Conservation (phyloP, 2,888 invertebrate species). For the Stegophylla sp. region DNA sequence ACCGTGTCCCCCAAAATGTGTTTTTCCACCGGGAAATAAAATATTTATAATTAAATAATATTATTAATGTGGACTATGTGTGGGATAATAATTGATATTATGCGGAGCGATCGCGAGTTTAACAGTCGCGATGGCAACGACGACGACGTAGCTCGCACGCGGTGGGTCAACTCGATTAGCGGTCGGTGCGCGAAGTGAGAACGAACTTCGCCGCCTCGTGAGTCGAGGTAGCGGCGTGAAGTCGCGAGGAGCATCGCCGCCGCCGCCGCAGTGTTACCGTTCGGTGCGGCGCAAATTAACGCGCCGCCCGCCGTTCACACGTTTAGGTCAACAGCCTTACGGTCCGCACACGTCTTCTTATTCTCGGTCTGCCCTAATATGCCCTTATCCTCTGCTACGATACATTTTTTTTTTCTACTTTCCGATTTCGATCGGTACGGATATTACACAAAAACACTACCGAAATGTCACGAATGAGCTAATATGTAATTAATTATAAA, state of each 20-base stretch:
- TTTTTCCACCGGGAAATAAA: no score
- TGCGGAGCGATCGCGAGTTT: neutral
- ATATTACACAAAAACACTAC: neutral
- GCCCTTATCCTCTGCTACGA: neutral
- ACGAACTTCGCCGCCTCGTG: slow-evolving; percentile 53
- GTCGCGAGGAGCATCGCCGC: slow-evolving; percentile 17
- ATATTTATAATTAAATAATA: no score
- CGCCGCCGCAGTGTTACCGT: slow-evolving; percentile 46
- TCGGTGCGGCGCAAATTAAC: slow-evolving; percentile 40
- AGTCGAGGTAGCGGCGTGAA: slow-evolving; percentile 45
- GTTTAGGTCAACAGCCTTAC: slow-evolving; percentile 52
- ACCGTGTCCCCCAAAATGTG: neutral
- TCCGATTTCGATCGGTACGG: slow-evolving; percentile 2
- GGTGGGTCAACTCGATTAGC: slow-evolving; percentile 44
- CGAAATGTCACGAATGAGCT: neutral
- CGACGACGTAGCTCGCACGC: neutral
- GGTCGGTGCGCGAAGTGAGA: slow-evolving; percentile 51
- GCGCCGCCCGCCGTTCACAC: slow-evolving; percentile 20
- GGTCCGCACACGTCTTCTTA: neutral
- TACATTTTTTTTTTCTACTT: neutral
- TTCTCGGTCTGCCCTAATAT: neutral
- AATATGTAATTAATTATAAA: neutral
- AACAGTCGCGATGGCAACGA: neutral
- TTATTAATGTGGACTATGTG: neutral
- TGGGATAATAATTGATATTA: no score